Evolutionary conservation across 2,888 invertebrate genomes (phyloP), one percentile per base, ranked within the genome.

Genomic region (Spilosoma lubricipeda): DNA sequence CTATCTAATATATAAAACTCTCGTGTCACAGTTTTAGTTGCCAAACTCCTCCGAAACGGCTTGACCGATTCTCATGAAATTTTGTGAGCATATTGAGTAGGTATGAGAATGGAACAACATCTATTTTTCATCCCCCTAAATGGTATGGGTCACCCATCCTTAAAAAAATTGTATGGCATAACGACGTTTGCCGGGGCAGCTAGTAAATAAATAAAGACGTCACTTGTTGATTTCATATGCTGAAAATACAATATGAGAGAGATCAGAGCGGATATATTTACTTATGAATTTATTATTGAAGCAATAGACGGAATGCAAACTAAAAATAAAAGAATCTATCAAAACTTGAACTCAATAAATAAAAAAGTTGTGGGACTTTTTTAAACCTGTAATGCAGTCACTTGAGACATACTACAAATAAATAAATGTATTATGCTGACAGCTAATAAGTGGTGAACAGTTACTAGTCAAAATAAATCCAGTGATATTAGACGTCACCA

Each of bases 391-490:
- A 59, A n/a, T 63, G 56, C 48, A 71, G 48, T 45, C 64, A 81
- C 79, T 73, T 79, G 27, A 83, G 75, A 80, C 82, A 83, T 85
- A 68, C 72, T 67, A 77, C 76, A 81, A 83, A 86, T 85, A 83
- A 86, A 85, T 87, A 86, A 85, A 80, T 83, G 82, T 84, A 82
- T 59, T 80, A 68, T 39, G 79, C 81, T 86, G 88, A 87, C 85
- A 87, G 86, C 80, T 86, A 86, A 88, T 87, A 89, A 85, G 88
- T 86, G 85, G 85, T 82, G 80, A 85, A 86, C 85, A 84, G 86
- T 89, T 88, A 82, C 81, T 63, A 82, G 79, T 85, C 83, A 88
- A 84, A 86, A 88, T 87, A 90, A 89, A 89, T 89, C 84, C 85
- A 84, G 87, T 80, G 83, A 86, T 88, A 86, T 85, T 77, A 78